phyloP scores from a whole-genome alignment of 1,140 invertebrate species.

The Ips typographus region DNA sequence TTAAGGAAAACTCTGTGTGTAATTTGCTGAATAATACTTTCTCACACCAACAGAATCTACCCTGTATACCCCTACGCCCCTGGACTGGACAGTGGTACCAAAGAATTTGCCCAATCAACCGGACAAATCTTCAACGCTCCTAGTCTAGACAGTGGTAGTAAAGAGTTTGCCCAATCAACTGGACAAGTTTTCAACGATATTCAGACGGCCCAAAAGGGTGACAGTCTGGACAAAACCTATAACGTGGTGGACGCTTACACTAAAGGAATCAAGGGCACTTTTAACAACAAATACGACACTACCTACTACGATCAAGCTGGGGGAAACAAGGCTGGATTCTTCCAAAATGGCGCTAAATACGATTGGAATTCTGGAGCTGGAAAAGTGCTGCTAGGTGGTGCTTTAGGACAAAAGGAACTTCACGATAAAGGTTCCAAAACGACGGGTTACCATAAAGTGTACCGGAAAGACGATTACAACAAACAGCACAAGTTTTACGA shows the following conservation, averaged over 20 bases:
- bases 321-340: constrained; percentile 48
- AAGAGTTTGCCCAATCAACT: constrained; percentile 21
- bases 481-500: constrained; percentile 74
- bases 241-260: constrained; percentile 54
- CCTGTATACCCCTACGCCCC: constrained; percentile 20
- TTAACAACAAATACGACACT: constrained; percentile 52
- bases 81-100: neutral
- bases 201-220: constrained; percentile 49
- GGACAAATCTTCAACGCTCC: constrained; percentile 43
- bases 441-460: constrained; percentile 70
- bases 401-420: constrained; percentile 52
- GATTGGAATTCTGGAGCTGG: constrained; percentile 48
- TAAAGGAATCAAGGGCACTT: constrained; percentile 51
- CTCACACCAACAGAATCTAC: neutral
- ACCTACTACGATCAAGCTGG: constrained; percentile 52
- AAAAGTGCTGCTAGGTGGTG: constrained; percentile 51
- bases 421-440: constrained; percentile 69
- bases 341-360: constrained; percentile 52
- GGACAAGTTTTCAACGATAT: constrained; percentile 45
- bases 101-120: constrained; percentile 21
- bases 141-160: neutral
- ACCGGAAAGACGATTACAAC: constrained; percentile 73
- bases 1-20: no score
- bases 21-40: no score
- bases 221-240: constrained; percentile 52